Base-by-base conservation (phyloP, 2,113 vertebrate species). In the Scatophagus argus region DNA sequence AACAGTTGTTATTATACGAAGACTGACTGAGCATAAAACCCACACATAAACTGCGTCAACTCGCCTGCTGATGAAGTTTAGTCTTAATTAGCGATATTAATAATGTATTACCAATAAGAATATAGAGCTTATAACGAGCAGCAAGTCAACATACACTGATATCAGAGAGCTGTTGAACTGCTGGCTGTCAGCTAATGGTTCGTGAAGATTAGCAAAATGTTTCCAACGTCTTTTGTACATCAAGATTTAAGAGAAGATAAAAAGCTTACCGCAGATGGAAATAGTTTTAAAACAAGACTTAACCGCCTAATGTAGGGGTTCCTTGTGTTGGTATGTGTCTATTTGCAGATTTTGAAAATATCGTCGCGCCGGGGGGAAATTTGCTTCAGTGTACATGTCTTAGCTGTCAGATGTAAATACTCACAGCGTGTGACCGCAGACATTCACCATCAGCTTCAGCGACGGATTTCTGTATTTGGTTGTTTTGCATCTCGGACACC, bases 391-490 rank as follows among this genome's bases (percentile, higher is more conserved):
- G 3, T 32, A 0, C 8, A 1, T 25, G 5, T 29, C 44, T 16
- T 38, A 41, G 49, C n/a, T 52, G 58, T 63, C 43, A 36, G 54
- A 36, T 65, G 29, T 55, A 34, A 68, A 51, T 71, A 97, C 98
- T 99, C 92, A 99, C 98, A 99, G 95, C 65, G 98, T 99, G 92
- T 99, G 98, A 5, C 98, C 98, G 88, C 98, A 99, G 68, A 99
- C 96, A 68, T 99, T 99, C 87, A 99, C 98, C 97, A 99, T 99
- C 92, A 99, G 90, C 91, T 98, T 99, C 88, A 99, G 79, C 2
- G 97, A 97, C 0, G 97, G 98, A 60, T 99, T 99, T 84, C 98
- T 96, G 91, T 99, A 99, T 59, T 99, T 99, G 65, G 98, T 99
- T 71, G 98, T 99, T 90, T 99, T 99, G 87, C 98, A 99, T 43